Evolutionary conservation across 2,797 vertebrate genomes (phyloP).

Genomic region (Falco biarmicus): DNA sequence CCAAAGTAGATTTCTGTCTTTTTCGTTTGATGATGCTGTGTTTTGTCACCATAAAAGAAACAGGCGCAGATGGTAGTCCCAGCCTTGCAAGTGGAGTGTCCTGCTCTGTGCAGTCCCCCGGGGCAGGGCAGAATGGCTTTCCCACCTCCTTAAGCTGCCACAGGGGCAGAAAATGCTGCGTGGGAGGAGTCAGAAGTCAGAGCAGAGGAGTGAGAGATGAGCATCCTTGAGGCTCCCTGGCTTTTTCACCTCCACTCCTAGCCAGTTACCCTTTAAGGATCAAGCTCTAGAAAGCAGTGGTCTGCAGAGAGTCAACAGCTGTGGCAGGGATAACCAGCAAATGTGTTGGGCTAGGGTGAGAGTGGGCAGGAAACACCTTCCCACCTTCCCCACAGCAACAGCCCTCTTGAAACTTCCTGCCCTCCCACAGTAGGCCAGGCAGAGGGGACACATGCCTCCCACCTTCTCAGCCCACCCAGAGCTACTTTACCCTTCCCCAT

Average conservation of each 20-base stretch:
- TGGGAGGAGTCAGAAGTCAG: background rate
- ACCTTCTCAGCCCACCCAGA: background rate
- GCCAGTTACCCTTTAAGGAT: background rate
- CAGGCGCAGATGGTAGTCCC: background rate
- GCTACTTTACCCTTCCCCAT: background rate
- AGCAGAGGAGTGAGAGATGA: background rate
- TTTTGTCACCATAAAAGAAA: background rate
- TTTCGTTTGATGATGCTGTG: background rate
- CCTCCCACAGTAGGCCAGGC: background rate
- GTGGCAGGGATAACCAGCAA: background rate
- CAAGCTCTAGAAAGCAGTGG: background rate
- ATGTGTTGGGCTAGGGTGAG: background rate
- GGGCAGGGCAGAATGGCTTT: background rate
- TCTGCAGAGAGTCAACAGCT: background rate
- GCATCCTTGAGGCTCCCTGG: background rate
- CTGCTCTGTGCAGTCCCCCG: background rate
- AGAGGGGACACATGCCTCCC: background rate
- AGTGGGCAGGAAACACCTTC: background rate
- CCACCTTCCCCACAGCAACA: background rate
- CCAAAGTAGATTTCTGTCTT: background rate
- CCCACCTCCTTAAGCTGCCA: background rate
- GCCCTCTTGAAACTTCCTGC: background rate
- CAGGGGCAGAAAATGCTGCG: background rate
- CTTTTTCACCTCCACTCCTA: background rate
- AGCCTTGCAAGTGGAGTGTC: background rate